Percentiles rank a stretch among this genome's conserved stretches.
Evolutionary conservation across 1,140 invertebrate species (phyloP).

Genomic region (Wiebesia pumilae): DNA sequence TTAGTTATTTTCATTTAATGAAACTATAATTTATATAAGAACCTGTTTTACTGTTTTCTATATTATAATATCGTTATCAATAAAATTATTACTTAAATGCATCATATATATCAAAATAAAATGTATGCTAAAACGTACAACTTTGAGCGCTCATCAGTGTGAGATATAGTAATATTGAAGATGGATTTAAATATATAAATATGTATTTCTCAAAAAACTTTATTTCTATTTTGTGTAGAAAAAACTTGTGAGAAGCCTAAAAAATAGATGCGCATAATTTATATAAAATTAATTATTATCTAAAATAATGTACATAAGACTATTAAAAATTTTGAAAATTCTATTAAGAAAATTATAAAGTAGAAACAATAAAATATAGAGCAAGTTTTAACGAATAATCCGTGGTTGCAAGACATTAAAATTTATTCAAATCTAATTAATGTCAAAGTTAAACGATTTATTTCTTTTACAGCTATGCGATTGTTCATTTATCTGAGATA

Average conservation of each 20-base stretch:
- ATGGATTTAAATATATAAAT: background rate
- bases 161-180: background rate
- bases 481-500: conserved; percentile 11
- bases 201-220: background rate
- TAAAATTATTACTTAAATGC: no score
- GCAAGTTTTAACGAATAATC: background rate
- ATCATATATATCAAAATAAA: no score
- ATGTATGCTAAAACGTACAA: no score
- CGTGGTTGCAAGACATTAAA: background rate
- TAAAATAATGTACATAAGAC: background rate
- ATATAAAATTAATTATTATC: no score
- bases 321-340: no score
- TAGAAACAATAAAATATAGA: background rate
- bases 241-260: no score
- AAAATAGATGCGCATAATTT: background rate
- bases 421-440: background rate
- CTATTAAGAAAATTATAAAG: no score
- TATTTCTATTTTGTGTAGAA: background rate
- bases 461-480: background rate
- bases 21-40: no score
- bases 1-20: no score
- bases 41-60: no score
- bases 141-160: no score
- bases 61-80: no score
- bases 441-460: background rate